Percentiles rank a stretch among this genome's conserved stretches.
These are phyloP conservation scores for Ellobium chinense DNA, from an alignment of 2,888 invertebrate species.

Conservation along the genomic window DNA sequence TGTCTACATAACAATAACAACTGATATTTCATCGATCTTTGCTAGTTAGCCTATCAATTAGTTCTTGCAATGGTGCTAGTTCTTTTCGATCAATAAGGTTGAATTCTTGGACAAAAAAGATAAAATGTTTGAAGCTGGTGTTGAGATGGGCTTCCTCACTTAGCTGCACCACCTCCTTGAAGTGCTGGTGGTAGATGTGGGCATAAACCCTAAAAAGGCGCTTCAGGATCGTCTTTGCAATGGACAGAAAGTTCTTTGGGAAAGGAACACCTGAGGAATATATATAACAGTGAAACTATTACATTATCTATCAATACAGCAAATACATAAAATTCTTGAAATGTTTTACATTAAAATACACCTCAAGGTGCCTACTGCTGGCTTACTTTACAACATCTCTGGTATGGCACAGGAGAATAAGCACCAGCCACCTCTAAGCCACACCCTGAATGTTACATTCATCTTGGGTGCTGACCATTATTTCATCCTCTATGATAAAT, in stretches of 20 bases:
- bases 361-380: too few relatives aligned
- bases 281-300: too few relatives aligned
- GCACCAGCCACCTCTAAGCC: too few relatives aligned
- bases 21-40: slow-evolving; percentile 58
- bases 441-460: too few relatives aligned
- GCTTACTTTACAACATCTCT: too few relatives aligned
- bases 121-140: slow-evolving; percentile 99
- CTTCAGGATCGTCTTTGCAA: slow-evolving; percentile 98
- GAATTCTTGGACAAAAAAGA: slow-evolving; percentile 98
- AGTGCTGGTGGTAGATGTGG: slow-evolving; percentile 99
- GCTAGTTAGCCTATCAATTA: slow-evolving; percentile 86
- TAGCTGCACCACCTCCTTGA: slow-evolving; percentile 97
- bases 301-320: too few relatives aligned
- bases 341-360: too few relatives aligned
- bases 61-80: slow-evolving; percentile 96
- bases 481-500: too few relatives aligned
- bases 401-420: too few relatives aligned
- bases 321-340: too few relatives aligned
- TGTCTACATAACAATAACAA: too few relatives aligned
- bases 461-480: too few relatives aligned
- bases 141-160: slow-evolving; percentile 98
- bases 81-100: slow-evolving; percentile 97
- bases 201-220: slow-evolving; percentile 99
- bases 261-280: slow-evolving; percentile 93
- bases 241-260: slow-evolving; percentile 96